Percentiles rank a stretch among this genome's conserved stretches.
Evolutionary conservation across 2,113 vertebrate genomes (phyloP).

Genomic region (Sylvia atricapilla): DNA sequence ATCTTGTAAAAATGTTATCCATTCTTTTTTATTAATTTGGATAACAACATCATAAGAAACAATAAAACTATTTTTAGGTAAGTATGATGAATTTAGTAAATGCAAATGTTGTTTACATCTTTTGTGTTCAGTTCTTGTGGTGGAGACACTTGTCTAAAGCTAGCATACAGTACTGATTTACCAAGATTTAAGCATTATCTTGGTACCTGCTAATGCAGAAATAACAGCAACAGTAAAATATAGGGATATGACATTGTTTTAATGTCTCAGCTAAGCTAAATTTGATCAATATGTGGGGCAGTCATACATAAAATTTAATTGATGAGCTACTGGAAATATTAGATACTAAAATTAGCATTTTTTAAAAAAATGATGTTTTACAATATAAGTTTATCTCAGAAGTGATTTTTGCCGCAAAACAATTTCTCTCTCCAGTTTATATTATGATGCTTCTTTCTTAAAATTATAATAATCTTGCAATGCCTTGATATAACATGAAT

Average conservation of each 20-base stretch:
- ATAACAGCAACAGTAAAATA: background rate
- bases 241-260: background rate
- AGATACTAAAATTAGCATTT: background rate
- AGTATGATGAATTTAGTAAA: background rate
- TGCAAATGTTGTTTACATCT: background rate
- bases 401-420: background rate
- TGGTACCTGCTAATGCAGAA: background rate
- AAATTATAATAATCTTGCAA: background rate
- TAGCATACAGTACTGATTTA: background rate
- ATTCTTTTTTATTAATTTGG: background rate
- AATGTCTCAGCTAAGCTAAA: background rate
- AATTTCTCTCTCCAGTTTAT: background rate
- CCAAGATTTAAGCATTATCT: background rate
- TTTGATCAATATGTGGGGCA: background rate
- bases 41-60: background rate
- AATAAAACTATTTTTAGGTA: background rate
- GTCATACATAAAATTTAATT: constrained; percentile 12
- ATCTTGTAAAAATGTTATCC: background rate
- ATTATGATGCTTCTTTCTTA: background rate
- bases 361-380: background rate
- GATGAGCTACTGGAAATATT: background rate
- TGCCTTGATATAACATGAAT: background rate
- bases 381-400: background rate
- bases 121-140: background rate
- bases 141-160: background rate